Evolutionary conservation across 2,797 vertebrate genomes (phyloP).

Genomic region (Varecia variegata): DNA sequence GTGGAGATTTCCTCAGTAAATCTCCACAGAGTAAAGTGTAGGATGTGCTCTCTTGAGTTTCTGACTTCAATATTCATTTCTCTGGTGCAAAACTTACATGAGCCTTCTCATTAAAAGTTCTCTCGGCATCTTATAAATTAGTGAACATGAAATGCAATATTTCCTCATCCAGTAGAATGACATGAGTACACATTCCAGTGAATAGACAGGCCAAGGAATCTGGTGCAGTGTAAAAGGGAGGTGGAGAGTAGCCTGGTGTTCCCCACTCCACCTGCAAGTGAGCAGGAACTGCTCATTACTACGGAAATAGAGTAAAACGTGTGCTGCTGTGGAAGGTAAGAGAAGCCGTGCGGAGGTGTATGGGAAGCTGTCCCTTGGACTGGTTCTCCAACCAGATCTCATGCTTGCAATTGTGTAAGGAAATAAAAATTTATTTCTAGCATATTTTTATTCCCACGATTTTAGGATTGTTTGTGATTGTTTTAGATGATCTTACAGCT

Average conservation of each 20-base stretch:
- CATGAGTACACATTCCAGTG: not conserved
- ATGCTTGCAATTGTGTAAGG: not conserved
- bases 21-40: not conserved
- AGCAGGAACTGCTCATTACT: no score
- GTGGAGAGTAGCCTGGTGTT: not conserved
- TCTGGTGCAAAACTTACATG: not conserved
- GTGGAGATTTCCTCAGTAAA: not conserved
- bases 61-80: not conserved
- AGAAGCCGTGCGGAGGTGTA: not conserved
- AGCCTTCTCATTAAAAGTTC: not conserved
- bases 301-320: not conserved
- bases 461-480: slow-evolving; percentile 18
- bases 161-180: not conserved
- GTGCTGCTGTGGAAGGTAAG: not conserved
- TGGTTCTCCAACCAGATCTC: slow-evolving; percentile 4
- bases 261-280: not conserved
- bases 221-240: not conserved
- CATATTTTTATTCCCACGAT: slow-evolving; percentile 12
- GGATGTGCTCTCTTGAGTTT: not conserved
- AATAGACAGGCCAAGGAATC: not conserved
- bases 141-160: not conserved
- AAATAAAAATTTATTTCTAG: slow-evolving; percentile 43
- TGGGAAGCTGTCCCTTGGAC: not conserved
- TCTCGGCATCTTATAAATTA: not conserved
- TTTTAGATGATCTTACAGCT: not conserved